Conservation (phyloP, 2,797 vertebrate species). For the Sardinella longiceps region DNA sequence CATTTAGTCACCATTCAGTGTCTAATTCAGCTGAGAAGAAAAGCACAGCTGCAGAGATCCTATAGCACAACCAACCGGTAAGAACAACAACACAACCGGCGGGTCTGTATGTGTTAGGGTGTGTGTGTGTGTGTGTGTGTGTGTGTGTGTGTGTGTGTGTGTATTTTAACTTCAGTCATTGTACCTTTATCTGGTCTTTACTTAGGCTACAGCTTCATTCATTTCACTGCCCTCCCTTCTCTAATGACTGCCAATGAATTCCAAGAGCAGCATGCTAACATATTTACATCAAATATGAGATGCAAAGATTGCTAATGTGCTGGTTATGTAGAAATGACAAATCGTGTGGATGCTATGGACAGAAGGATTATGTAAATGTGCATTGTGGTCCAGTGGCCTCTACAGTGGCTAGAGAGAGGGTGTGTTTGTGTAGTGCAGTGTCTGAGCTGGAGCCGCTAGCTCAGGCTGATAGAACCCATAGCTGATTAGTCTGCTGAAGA, state of each 20-base stretch:
- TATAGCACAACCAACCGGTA: conserved; percentile 72
- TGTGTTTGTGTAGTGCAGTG: conserved; percentile 10
- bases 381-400: neutral
- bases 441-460: conserved; percentile 1
- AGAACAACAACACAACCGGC: conserved; percentile 57
- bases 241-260: neutral
- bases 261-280: neutral
- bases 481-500: conserved; percentile 22
- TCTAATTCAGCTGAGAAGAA: conserved; percentile 57
- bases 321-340: neutral
- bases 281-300: neutral
- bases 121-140: neutral
- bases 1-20: conserved; percentile 32
- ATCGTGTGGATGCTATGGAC: neutral
- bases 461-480: conserved; percentile 44
- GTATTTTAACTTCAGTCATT: neutral
- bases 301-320: neutral
- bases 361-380: neutral
- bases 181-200: neutral
- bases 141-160: conserved; percentile 11
- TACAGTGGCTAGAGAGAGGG: neutral
- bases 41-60: conserved; percentile 65
- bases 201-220: neutral
- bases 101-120: conserved; percentile 18
- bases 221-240: neutral